These are phyloP conservation scores for Folsomia candida DNA, from an alignment of 2,888 invertebrate species.

Conservation along the genomic window DNA sequence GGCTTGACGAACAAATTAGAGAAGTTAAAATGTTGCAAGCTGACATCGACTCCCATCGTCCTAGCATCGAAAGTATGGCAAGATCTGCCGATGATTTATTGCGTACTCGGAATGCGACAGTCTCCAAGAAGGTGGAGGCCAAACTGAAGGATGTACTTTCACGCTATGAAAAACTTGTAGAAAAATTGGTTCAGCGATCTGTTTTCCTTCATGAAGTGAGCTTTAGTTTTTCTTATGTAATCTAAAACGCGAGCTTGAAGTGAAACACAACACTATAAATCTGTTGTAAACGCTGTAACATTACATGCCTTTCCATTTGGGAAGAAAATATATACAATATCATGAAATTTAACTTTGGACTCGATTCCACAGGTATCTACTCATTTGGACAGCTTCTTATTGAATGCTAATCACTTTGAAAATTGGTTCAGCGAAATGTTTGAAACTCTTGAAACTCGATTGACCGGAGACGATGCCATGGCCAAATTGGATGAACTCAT, in stretches of 20 bases:
- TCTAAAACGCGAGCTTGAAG: no score
- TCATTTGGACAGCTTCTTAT: conserved; percentile 67
- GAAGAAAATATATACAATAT: no score
- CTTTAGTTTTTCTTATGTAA: no score
- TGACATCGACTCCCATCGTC: conserved; percentile 81
- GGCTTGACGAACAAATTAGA: conserved; percentile 83
- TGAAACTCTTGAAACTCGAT: conserved; percentile 72
- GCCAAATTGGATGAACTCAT: conserved; percentile 66
- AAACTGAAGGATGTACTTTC: conserved; percentile 81
- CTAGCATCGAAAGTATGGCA: conserved; percentile 68
- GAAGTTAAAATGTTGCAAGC: conserved; percentile 78
- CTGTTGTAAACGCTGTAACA: no score
- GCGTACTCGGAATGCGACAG: conserved; percentile 71
- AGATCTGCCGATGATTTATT: conserved; percentile 77
- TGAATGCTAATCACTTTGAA: conserved; percentile 68
- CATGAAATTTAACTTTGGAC: no score
- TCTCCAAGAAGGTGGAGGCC: conserved; percentile 84
- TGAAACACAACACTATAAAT: no score
- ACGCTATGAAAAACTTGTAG: conserved; percentile 79
- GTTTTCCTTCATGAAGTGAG: conserved; percentile 80
- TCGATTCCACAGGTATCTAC: not conserved
- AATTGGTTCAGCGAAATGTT: conserved; percentile 68
- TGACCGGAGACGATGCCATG: conserved; percentile 63
- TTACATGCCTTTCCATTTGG: no score
- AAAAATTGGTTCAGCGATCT: conserved; percentile 73